Evolutionary conservation across 2,888 invertebrate species (phyloP).

Genomic region (Drosophila picticornis): DNA sequence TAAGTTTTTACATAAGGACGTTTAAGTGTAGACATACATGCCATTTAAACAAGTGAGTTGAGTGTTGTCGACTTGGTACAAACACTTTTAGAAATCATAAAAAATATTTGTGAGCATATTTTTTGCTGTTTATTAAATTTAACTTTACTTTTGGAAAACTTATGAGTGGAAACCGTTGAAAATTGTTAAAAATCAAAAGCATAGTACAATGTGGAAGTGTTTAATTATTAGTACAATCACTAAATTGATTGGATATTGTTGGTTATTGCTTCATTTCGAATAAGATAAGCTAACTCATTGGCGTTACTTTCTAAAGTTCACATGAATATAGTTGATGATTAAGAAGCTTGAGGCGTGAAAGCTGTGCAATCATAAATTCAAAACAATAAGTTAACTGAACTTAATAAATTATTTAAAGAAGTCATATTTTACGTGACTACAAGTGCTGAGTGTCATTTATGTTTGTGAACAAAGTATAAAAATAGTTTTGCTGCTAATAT

Average conservation of each 20-base stretch:
- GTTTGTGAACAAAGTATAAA: neutral
- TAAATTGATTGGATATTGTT: neutral
- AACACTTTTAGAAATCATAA: neutral
- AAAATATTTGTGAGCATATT: neutral
- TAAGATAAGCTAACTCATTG: neutral
- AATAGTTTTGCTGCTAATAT: neutral
- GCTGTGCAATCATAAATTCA: neutral
- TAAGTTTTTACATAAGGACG: too few species aligned
- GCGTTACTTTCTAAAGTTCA: neutral
- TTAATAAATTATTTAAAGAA: slow-evolving; percentile 1
- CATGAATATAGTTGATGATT: neutral
- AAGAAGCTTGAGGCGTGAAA: neutral
- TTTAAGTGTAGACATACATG: neutral
- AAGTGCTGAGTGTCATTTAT: neutral
- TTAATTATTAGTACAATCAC: neutral
- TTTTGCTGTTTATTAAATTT: neutral
- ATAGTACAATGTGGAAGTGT: neutral
- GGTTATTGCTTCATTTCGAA: neutral
- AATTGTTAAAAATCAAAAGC: neutral
- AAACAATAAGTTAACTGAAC: slow-evolving; percentile 6
- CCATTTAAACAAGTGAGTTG: neutral
- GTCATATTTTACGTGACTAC: neutral
- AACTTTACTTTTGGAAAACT: neutral
- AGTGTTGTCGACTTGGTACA: neutral
- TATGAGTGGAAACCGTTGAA: neutral